These are phyloP conservation scores for Pedicia rivosa DNA, from an alignment of 2,888 invertebrate genomes.

Conservation along the genomic window DNA sequence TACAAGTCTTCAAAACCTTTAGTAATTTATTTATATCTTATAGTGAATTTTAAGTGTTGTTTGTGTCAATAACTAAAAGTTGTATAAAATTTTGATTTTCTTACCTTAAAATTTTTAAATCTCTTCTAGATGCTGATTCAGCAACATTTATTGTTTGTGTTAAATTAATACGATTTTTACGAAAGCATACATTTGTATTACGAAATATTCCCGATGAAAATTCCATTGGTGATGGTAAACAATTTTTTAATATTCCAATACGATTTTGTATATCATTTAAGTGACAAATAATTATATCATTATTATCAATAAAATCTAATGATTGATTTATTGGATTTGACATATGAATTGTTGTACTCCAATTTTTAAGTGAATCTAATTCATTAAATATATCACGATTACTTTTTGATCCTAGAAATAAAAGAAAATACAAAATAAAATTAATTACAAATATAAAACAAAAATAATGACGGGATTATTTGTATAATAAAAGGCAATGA, in stretches of 20 bases:
- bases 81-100: too few species aligned
- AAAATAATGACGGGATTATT: too few species aligned
- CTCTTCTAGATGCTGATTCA: slow-evolving; percentile 10
- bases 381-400: slow-evolving; percentile 11
- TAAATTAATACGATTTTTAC: slow-evolving; percentile 5
- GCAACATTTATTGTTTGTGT: slow-evolving; percentile 4
- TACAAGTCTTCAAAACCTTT: too few species aligned
- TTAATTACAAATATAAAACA: too few species aligned
- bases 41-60: too few species aligned
- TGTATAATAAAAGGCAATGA: too few species aligned
- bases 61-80: too few species aligned
- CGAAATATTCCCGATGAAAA: slow-evolving; percentile 12
- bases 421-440: too few species aligned
- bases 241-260: slow-evolving; percentile 6
- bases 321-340: not conserved
- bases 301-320: not conserved
- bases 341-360: slow-evolving; percentile 9
- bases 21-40: too few species aligned
- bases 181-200: slow-evolving; percentile 8
- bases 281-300: slow-evolving; percentile 5
- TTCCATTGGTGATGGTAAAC: slow-evolving; percentile 10
- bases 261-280: slow-evolving; percentile 8
- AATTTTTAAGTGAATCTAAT: slow-evolving; percentile 11
- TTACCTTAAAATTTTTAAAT: slow-evolving; percentile 12
- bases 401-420: not conserved